Evolutionary conservation across 2,113 vertebrate genomes (phyloP).

Genomic region (Peromyscus californicus): DNA sequence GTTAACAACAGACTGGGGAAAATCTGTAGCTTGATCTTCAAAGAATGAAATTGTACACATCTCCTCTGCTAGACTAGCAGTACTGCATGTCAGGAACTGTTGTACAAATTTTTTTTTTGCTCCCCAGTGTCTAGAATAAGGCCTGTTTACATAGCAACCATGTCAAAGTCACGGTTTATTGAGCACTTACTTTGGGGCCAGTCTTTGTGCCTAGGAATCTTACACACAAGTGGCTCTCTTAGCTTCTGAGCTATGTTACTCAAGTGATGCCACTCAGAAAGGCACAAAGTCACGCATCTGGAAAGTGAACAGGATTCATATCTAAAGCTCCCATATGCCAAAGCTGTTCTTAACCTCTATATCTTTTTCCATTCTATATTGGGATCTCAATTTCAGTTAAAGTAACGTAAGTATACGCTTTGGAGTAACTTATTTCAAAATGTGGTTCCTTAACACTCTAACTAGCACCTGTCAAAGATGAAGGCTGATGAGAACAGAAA

Average conservation of each 20-base stretch:
- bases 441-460: neutral
- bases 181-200: conserved; percentile 27
- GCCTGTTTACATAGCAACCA: neutral
- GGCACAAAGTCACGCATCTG: neutral
- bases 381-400: conserved; percentile 43
- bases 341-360: conserved; percentile 35
- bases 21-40: conserved; percentile 64
- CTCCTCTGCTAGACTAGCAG: conserved; percentile 66
- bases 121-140: conserved; percentile 18
- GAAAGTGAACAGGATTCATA: neutral
- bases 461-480: neutral
- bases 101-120: conserved; percentile 44
- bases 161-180: conserved; percentile 40
- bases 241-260: conserved; percentile 41
- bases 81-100: neutral
- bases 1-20: conserved; percentile 61
- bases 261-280: conserved; percentile 6
- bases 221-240: neutral
- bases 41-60: conserved; percentile 30
- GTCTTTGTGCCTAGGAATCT: conserved; percentile 4
- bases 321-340: neutral
- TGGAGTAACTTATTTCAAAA: conserved; percentile 47
- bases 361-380: conserved; percentile 38
- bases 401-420: conserved; percentile 19
- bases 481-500: neutral